Conservation (phyloP, 2,797 vertebrate genomes). For the Fratercula arctica region DNA sequence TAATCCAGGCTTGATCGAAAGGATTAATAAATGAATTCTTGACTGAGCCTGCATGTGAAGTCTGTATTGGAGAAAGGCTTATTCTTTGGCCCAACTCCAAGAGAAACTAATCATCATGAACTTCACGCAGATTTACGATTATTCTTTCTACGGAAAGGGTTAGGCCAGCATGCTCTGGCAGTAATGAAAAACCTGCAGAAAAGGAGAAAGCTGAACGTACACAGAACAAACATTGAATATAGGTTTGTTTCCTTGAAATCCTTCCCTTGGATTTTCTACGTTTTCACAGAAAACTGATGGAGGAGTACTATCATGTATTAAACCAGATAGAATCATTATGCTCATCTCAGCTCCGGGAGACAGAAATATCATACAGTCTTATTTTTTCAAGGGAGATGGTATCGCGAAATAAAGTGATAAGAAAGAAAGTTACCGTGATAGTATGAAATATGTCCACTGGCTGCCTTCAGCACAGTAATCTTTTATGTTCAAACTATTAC, state of each 20-base stretch:
- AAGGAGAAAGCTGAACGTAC: background rate
- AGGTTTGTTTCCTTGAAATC: background rate
- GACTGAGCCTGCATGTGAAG: slow-evolving; percentile 72
- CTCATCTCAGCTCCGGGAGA: slow-evolving; percentile 7
- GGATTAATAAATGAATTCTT: slow-evolving; percentile 79
- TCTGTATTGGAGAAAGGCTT: slow-evolving; percentile 73
- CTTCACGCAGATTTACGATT: slow-evolving; percentile 77
- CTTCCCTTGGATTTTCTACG: background rate
- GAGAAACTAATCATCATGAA: slow-evolving; percentile 78
- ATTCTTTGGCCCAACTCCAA: slow-evolving; percentile 75
- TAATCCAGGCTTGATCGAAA: slow-evolving; percentile 68
- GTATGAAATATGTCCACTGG: slow-evolving; percentile 32
- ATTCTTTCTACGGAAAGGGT: slow-evolving; percentile 65
- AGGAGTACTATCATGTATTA: background rate
- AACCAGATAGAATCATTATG: background rate
- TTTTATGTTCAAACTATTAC: slow-evolving; percentile 50
- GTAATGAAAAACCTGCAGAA: slow-evolving; percentile 24
- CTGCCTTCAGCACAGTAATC: slow-evolving; percentile 42
- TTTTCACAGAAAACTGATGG: background rate
- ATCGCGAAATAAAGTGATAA: slow-evolving; percentile 41
- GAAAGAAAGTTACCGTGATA: slow-evolving; percentile 19
- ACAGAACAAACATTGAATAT: background rate
- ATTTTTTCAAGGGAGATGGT: slow-evolving; percentile 54
- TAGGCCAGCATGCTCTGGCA: slow-evolving; percentile 41
- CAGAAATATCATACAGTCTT: slow-evolving; percentile 16